These are phyloP conservation scores for Sycophila texana DNA, from an alignment of 2,888 invertebrate species.

Conservation along the genomic window DNA sequence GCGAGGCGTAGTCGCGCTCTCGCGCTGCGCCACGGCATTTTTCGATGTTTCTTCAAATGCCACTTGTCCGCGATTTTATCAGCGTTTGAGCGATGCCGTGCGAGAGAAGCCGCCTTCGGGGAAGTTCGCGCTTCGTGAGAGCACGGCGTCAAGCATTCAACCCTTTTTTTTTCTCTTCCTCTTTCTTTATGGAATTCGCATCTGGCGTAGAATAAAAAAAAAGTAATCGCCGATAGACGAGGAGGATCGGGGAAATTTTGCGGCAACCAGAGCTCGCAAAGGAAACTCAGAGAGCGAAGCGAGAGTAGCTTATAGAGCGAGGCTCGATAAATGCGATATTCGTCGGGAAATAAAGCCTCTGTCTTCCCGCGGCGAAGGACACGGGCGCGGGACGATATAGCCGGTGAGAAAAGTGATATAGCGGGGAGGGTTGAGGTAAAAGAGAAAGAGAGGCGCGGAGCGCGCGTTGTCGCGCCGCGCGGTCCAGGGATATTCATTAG, in stretches of 20 bases:
- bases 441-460: conserved; percentile 46
- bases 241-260: not conserved
- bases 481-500: conserved; percentile 73
- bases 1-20: conserved; percentile 27
- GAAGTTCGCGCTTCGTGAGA: conserved; percentile 6
- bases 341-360: conserved; percentile 30
- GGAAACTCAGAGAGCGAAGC: conserved; percentile 9
- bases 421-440: conserved; percentile 13
- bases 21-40: conserved; percentile 29
- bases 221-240: not conserved
- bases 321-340: conserved; percentile 44
- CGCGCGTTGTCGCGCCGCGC: conserved; percentile 57
- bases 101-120: not conserved
- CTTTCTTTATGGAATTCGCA: not conserved
- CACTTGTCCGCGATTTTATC: conserved; percentile 51
- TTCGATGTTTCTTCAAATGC: conserved; percentile 55
- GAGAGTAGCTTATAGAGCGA: not conserved
- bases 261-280: not conserved
- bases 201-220: not conserved
- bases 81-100: conserved; percentile 40
- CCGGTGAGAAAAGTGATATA: no score
- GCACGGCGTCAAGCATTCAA: not conserved
- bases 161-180: not conserved
- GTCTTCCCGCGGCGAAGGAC: no score
- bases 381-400: no score